These are phyloP conservation scores for Apis dorsata DNA, from an alignment of 1,140 invertebrate genomes.

Conservation along the genomic window DNA sequence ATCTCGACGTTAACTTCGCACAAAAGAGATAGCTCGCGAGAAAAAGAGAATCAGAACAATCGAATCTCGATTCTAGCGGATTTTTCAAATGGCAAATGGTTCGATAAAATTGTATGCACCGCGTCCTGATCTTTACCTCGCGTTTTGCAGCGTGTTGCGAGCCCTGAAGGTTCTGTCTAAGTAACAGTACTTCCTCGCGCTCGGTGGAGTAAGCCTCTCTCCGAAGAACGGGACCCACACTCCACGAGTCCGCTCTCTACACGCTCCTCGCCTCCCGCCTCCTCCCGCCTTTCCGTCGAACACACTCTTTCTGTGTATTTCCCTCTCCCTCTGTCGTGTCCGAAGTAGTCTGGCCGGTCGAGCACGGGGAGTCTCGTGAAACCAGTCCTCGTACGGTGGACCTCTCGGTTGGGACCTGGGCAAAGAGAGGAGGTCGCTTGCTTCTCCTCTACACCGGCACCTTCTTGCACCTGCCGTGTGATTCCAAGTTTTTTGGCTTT, in stretches of 20 bases:
- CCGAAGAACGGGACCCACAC: constrained; percentile 70
- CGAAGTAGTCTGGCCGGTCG: constrained; percentile 71
- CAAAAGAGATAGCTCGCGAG: background rate
- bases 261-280: constrained; percentile 15
- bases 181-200: constrained; percentile 72
- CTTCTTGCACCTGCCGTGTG: constrained; percentile 59
- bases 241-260: constrained; percentile 50
- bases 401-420: constrained; percentile 37
- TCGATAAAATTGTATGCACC: constrained; percentile 32
- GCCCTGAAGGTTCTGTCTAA: constrained; percentile 64
- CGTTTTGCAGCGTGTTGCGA: constrained; percentile 48
- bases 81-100: background rate
- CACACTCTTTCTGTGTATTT: constrained; percentile 26
- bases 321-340: constrained; percentile 44
- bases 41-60: background rate
- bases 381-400: constrained; percentile 66
- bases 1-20: background rate
- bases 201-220: constrained; percentile 63
- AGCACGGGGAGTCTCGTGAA: constrained; percentile 62
- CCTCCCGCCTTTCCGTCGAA: constrained; percentile 16
- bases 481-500: constrained; percentile 40
- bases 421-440: constrained; percentile 34
- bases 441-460: constrained; percentile 47
- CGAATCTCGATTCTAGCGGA: background rate
- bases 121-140: constrained; percentile 37